phyloP scores from a whole-genome alignment of 2,113 vertebrate species.

The Lynx canadensis region DNA sequence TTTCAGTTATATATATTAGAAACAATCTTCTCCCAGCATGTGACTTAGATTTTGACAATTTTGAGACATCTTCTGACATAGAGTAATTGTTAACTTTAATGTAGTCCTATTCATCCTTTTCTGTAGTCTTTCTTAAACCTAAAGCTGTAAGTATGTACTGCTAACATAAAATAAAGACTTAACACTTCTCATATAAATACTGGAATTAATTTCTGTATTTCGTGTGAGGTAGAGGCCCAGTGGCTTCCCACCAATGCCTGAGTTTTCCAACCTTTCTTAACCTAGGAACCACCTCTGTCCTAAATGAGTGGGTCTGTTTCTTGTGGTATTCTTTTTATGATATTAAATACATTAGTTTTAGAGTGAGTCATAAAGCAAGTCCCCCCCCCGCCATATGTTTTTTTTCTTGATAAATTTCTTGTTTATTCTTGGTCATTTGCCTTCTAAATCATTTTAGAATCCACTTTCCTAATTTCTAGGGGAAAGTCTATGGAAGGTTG shows the following conservation, averaged over 20 bases:
- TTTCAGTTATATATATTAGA: neutral
- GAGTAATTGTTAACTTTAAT: neutral
- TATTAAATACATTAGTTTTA: neutral
- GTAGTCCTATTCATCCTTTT: neutral
- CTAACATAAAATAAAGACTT: neutral
- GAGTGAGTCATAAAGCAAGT: neutral
- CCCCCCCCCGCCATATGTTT: neutral
- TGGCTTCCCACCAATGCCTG: neutral
- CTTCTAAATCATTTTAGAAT: neutral
- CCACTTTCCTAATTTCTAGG: neutral
- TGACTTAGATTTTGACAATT: neutral
- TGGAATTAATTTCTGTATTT: neutral
- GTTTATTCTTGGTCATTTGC: neutral
- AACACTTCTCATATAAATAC: neutral
- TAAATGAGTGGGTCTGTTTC: neutral
- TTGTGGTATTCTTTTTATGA: neutral
- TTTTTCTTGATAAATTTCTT: slow-evolving; percentile 4
- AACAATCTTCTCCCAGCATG: neutral
- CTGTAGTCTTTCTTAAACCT: neutral
- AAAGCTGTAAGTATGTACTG: neutral
- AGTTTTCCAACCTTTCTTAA: neutral
- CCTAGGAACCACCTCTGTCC: neutral
- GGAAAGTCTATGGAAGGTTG: neutral
- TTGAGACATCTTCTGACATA: neutral
- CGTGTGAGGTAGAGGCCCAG: neutral